Evolutionary conservation across 2,888 invertebrate genomes (phyloP), one percentile per base, ranked within the genome.

Genomic region (Agrilus mali): DNA sequence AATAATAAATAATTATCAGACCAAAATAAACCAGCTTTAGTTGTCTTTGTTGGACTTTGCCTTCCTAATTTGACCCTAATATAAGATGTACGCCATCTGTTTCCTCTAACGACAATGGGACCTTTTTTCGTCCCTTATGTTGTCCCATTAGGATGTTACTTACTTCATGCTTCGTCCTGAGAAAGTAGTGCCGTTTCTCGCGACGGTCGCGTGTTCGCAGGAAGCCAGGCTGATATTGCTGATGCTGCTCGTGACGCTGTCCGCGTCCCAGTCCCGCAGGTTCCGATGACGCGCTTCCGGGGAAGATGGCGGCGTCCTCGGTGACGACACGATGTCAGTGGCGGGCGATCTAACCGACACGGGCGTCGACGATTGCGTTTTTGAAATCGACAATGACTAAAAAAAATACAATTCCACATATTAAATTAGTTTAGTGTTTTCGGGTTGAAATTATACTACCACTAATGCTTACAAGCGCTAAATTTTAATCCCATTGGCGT

Each of bases 161-260:
- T 57, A 66, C 64, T 63, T 65, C 64, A 65, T 66, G 45, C 65
- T 66, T 49, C 65, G 60, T 42, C 73, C 74, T 20, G 73, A 73
- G 64, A 72, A 74, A 36, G 74, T 74, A 43, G 74, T 74, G 38
- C 74, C 74, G 56, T 74, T 74, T 47, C 76, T 77, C 47, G 86
- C 86, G 48, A 86, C 83, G 65, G 82, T 83, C 22, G 85, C 84
- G 60, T 87, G 86, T 63, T 87, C 86, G 57, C 86, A 81, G 13
- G 86, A 82, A 49, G 83, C 82, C 46, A 84, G 84, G 54, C 84
- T 85, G 50, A 78, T 78, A 61, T 84, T 78, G 64, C 86, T 86
- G 47, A 82, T 82, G 60, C 81, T 82, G 61, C 86, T 86, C 58
- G 79, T 79, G 47, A 87, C 67, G 47, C 86, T 87, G 55, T 86